phyloP scores from a whole-genome alignment of 2,113 vertebrate genomes.

The Strigops habroptila region DNA sequence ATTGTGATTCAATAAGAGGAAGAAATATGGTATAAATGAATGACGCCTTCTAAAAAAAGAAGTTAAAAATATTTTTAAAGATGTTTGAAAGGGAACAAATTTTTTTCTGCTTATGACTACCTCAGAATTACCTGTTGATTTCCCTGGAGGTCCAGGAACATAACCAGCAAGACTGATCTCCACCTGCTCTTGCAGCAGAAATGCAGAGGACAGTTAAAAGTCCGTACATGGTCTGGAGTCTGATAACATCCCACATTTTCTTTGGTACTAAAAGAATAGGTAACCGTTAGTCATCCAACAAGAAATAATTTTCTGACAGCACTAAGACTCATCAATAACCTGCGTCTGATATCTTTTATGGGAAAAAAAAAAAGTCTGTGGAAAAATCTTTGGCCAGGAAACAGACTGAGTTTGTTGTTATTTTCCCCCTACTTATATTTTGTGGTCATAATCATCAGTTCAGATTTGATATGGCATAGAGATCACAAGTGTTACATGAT shows the following conservation, averaged over 20 bases:
- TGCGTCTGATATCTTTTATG: not conserved
- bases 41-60: not conserved
- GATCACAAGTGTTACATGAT: not conserved
- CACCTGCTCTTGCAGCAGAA: not conserved
- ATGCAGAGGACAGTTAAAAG: not conserved
- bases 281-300: not conserved
- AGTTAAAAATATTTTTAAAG: not conserved
- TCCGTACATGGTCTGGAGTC: not conserved
- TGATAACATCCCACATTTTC: not conserved
- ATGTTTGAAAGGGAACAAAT: accelerated
- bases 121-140: not conserved
- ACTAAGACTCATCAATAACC: not conserved
- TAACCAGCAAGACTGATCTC: not conserved
- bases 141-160: not conserved
- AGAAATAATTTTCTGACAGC: not conserved
- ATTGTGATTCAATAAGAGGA: not conserved
- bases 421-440: accelerated
- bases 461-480: not conserved
- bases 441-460: not conserved
- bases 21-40: not conserved
- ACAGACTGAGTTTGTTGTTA: not conserved
- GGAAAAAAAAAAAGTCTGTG: not conserved
- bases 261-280: not conserved
- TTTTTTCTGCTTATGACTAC: not conserved
- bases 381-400: not conserved